Evolutionary conservation across 2,113 vertebrate species (phyloP).

Genomic region (Arenaria interpres): DNA sequence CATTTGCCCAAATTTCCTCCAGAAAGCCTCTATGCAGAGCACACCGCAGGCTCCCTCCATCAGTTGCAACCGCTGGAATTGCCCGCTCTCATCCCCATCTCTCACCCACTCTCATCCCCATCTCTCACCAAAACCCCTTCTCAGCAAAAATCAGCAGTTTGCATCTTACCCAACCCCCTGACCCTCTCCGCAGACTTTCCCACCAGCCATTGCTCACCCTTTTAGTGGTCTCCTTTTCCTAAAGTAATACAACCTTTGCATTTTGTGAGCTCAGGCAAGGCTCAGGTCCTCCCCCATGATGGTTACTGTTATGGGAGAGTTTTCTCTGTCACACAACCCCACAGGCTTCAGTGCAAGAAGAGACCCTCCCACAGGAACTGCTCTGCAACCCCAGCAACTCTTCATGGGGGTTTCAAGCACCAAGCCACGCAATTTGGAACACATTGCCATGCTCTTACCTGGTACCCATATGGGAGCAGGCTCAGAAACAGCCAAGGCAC

Average conservation of each 20-base stretch:
- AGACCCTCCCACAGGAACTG: fast-evolving
- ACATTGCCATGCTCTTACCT: not conserved
- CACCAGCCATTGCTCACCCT: not conserved
- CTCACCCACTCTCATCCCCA: not conserved
- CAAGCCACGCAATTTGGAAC: not conserved
- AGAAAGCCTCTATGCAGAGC: not conserved
- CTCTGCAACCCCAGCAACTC: not conserved
- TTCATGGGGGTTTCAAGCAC: not conserved
- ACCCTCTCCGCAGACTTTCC: not conserved
- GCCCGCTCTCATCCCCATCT: not conserved
- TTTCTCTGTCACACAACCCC: not conserved
- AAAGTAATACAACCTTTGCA: not conserved
- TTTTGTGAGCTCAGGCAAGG: not conserved
- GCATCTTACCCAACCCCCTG: not conserved
- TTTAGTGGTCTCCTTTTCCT: not conserved
- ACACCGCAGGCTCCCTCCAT: not conserved
- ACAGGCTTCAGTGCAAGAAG: not conserved
- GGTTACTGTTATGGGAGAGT: fast-evolving
- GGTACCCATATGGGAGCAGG: fast-evolving
- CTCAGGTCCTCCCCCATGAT: not conserved
- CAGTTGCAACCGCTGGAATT: fast-evolving
- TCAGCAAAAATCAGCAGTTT: not conserved
- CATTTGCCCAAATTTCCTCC: not conserved
- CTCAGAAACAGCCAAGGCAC: not conserved
- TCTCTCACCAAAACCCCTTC: not conserved